Percentiles rank a stretch among this genome's conserved stretches.
phyloP scores from a whole-genome alignment of 2,888 invertebrate species.

The Teleiodes luculella region DNA sequence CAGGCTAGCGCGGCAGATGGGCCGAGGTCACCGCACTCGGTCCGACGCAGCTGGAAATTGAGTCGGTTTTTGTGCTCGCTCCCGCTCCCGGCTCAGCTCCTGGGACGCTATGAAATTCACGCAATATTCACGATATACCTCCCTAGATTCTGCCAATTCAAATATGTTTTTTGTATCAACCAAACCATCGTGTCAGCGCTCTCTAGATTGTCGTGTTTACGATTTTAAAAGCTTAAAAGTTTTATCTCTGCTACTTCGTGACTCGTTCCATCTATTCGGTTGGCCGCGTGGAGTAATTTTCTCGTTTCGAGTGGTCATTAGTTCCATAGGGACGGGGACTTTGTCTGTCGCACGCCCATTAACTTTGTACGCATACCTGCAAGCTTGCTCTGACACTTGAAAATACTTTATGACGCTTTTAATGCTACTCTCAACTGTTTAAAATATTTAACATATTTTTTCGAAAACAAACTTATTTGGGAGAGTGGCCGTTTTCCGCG shows the following conservation, averaged over 20 bases:
- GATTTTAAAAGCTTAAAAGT: constrained; percentile 25
- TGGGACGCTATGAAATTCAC: constrained; percentile 38
- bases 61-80: constrained; percentile 52
- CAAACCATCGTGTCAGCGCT: background rate
- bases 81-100: constrained; percentile 14
- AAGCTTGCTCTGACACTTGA: constrained; percentile 33
- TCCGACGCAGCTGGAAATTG: constrained; percentile 57
- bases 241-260: constrained; percentile 56
- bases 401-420: constrained; percentile 37
- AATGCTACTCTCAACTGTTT: constrained; percentile 17
- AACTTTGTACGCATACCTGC: constrained; percentile 56
- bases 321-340: constrained; percentile 58
- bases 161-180: too few species aligned
- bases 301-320: constrained; percentile 73
- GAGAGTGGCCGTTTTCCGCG: constrained; percentile 25
- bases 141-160: constrained; percentile 18
- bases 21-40: constrained; percentile 65
- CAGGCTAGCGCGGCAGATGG: constrained; percentile 58
- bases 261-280: constrained; percentile 59
- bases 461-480: constrained; percentile 1
- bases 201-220: constrained; percentile 16
- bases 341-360: constrained; percentile 63
- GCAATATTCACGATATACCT: constrained; percentile 30
- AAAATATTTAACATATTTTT: constrained; percentile 8
- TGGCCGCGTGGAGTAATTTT: constrained; percentile 61